Base-by-base conservation (phyloP, 2,113 vertebrate species). In the Chaetodon auriga region DNA sequence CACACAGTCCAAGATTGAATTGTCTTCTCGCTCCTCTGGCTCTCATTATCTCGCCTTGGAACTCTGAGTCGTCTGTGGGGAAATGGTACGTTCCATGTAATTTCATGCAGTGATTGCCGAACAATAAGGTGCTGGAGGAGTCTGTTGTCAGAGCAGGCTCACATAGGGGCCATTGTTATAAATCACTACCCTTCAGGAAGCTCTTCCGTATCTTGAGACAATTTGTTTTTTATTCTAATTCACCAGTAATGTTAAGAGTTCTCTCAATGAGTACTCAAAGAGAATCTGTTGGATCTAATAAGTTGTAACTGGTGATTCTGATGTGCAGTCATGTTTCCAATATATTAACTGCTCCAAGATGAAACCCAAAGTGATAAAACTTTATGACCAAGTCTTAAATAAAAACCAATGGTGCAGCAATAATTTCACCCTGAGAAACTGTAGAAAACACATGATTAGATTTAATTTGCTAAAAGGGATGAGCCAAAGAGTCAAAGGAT, bases 41-140 rank as follows among this genome's bases (percentile, higher is more conserved):
- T 93, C 92, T 93, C 79, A 93, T 94, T 94, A 80, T 25, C 49
- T 77, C 7, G 23, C 45, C 48, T 64, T 69, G 72, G 79, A 89
- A 83, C 23, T 19, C n/a, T 11, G 30, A 45, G 57, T 80, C 38
- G 61, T 80, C 66, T 82, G 70, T 51, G 74, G 78, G 68, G 82
- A 82, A 86, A 82, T 49, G 25, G 55, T 75, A 64, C 25, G 9
- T 75, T 75, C 71, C 73, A 64, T 80, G 84, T 86, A 41, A 87
- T 89, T 87, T 87, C 57, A 82, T 64, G 68, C 61, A 81, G 62
- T 55, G 73, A 78, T 65, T 80, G 81, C 68, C 77, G 79, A 89
- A 86, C 73, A 83, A 87, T 75, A 75, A 74, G 78, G 68, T 75
- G 68, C 68, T 77, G 53, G 23, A 75, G 68, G 38, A 81, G 62